Evolutionary conservation across 2,888 invertebrate species (phyloP).

Genomic region (Parnassius glacialis): DNA sequence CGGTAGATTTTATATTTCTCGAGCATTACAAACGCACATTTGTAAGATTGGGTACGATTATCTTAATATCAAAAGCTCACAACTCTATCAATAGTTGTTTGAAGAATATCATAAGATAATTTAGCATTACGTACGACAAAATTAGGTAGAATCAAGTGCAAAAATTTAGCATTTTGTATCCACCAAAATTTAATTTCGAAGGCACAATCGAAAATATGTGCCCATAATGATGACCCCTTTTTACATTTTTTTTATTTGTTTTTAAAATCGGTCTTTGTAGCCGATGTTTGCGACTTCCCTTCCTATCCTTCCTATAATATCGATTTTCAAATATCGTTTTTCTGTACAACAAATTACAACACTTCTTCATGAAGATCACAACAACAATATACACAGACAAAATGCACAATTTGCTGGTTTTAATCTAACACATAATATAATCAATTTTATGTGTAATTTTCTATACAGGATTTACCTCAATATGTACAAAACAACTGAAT

Average conservation of each 20-base stretch:
- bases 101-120: background rate
- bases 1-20: slow-evolving; percentile 38
- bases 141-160: background rate
- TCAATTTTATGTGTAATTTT: slow-evolving; percentile 18
- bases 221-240: background rate
- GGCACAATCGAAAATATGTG: background rate
- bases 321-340: slow-evolving; percentile 2
- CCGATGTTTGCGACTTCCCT: background rate
- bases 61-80: slow-evolving; percentile 31
- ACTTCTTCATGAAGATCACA: slow-evolving; percentile 23
- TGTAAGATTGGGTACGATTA: background rate
- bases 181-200: background rate
- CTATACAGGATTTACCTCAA: slow-evolving; percentile 30
- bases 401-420: slow-evolving; percentile 19
- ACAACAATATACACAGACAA: slow-evolving; percentile 29
- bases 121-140: background rate
- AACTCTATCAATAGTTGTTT: background rate
- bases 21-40: slow-evolving; percentile 37
- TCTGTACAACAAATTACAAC: background rate
- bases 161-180: background rate
- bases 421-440: slow-evolving; percentile 9
- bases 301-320: slow-evolving; percentile 2
- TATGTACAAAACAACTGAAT: slow-evolving; percentile 37
- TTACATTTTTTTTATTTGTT: too few relatives aligned
- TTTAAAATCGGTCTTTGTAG: too few relatives aligned